Conservation (phyloP, 2,888 invertebrate species). For the Xanthostigma xanthostigma region DNA sequence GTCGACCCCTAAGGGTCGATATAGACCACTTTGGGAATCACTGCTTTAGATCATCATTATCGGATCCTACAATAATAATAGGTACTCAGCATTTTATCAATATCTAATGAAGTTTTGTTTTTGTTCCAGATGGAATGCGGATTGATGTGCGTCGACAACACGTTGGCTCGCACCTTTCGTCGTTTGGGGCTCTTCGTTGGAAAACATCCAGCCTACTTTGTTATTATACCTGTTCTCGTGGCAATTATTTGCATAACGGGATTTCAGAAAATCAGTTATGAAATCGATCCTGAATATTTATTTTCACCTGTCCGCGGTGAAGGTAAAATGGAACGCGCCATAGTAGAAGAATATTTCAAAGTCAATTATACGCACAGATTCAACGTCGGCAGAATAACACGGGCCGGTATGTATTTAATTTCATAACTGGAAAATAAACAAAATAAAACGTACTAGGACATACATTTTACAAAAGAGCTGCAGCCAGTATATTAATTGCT, state of each 20-base stretch:
- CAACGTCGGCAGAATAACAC: constrained; percentile 73
- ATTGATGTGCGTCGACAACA: constrained; percentile 61
- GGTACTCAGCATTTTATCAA: too few species aligned
- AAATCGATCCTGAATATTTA: constrained; percentile 86
- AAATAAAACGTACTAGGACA: too few species aligned
- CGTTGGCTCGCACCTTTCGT: constrained; percentile 67
- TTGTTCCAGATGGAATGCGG: constrained; percentile 54
- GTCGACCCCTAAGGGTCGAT: too few species aligned
- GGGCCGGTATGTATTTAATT: constrained; percentile 49
- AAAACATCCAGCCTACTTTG: constrained; percentile 72
- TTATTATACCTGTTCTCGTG: constrained; percentile 71
- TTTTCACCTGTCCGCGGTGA: constrained; percentile 81
- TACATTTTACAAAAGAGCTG: too few species aligned
- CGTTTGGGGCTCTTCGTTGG: constrained; percentile 67
- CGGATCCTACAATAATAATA: too few species aligned
- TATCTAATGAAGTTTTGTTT: constrained; percentile 8
- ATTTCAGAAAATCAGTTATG: constrained; percentile 71
- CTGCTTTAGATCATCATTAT: too few species aligned
- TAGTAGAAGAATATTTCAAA: constrained; percentile 73
- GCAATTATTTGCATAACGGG: constrained; percentile 74
- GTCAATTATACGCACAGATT: constrained; percentile 78
- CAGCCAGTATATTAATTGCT: too few species aligned
- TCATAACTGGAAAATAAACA: not conserved
- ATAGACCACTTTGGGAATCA: too few species aligned
- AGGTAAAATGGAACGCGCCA: constrained; percentile 64